Percentiles rank a stretch among this genome's conserved stretches.
phyloP scores from a whole-genome alignment of 2,797 vertebrate genomes.

The Leucoraja ocellata region DNA sequence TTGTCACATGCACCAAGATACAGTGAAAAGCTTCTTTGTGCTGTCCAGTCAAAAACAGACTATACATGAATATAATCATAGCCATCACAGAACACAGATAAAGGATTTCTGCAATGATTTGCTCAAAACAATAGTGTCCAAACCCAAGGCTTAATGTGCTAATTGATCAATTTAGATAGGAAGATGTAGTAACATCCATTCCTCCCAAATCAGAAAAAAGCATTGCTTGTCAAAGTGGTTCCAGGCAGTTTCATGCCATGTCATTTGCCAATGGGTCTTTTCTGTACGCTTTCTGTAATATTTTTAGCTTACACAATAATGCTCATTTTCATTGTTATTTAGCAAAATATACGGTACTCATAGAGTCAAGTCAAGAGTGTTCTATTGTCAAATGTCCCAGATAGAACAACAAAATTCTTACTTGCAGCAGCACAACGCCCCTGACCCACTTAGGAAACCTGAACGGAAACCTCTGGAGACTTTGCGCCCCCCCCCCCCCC shows the following conservation, averaged over 20 bases:
- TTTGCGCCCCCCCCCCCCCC: no score
- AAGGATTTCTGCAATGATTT: no score
- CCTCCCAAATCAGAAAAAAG: neutral
- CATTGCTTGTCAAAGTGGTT: slow-evolving; percentile 4
- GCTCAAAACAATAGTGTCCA: neutral
- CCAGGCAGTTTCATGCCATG: neutral
- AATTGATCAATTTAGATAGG: neutral
- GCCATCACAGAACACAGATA: no score
- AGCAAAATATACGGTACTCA: neutral
- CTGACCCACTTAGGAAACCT: no score
- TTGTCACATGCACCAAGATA: no score
- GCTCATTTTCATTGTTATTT: neutral
- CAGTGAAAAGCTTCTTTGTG: no score
- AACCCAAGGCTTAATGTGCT: neutral
- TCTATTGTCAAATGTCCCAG: no score
- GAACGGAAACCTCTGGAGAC: no score
- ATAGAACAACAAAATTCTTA: no score
- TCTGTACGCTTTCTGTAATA: neutral
- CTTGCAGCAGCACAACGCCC: no score
- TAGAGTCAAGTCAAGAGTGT: neutral
- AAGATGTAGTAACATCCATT: neutral
- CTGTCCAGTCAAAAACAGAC: no score
- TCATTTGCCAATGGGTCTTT: neutral
- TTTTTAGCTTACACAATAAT: neutral
- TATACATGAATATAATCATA: no score